Conservation (phyloP, 2,113 vertebrate species). For the Peromyscus leucopus region DNA sequence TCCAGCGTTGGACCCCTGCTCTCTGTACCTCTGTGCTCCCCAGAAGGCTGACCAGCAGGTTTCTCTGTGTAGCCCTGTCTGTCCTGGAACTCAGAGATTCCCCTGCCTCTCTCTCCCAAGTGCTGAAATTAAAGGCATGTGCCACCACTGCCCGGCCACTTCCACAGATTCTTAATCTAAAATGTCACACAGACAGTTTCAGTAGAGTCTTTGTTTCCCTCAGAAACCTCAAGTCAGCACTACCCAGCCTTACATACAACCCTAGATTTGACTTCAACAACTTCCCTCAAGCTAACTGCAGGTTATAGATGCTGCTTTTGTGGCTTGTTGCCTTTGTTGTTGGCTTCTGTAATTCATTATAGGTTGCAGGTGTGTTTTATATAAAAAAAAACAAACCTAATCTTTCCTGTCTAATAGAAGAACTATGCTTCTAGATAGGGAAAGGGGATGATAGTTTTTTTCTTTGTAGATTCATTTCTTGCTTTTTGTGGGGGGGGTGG, state of each 20-base stretch:
- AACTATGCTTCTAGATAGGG: neutral
- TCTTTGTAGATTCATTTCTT: neutral
- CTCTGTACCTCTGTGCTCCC: neutral
- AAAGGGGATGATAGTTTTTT: conserved; percentile 14
- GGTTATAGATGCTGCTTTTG: neutral
- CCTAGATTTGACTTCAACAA: neutral
- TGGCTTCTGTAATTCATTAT: neutral
- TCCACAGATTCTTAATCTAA: neutral
- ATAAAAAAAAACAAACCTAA: neutral
- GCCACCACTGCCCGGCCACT: too few species aligned
- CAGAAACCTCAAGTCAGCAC: neutral
- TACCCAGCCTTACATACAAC: neutral
- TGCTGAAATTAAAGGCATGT: too few species aligned
- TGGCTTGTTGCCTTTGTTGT: neutral
- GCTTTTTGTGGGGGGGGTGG: too few species aligned
- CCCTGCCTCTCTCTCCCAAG: too few species aligned
- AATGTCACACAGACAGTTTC: neutral
- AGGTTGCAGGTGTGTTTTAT: neutral
- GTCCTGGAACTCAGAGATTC: too few species aligned
- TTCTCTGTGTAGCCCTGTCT: too few species aligned
- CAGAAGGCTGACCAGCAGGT: neutral
- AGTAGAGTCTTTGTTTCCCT: neutral
- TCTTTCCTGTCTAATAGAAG: neutral
- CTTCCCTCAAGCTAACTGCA: neutral
- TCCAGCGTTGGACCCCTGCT: neutral